Evolutionary conservation across 2,797 vertebrate genomes (phyloP), one percentile per base, ranked within the genome.

Genomic region (Coregonus suidteri): DNA sequence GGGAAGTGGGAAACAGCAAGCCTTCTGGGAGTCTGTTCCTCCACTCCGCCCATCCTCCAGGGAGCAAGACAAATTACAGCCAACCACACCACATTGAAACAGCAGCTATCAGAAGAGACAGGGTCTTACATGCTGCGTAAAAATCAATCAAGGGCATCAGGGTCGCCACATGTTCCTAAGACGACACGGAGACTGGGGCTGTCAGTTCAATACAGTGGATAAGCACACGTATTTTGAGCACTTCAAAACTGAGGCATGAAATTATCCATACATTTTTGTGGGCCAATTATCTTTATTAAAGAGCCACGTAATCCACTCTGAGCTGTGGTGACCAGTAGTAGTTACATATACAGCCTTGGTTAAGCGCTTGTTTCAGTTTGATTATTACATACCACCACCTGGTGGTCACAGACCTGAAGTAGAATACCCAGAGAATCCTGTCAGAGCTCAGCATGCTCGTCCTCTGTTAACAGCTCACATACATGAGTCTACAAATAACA

Each of bases 321-420:
- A 20, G 59, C 64, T 71, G 66, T 72, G 68, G 34, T 18, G 0
- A 77, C 30, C 47, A 72, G 2, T 25, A 20, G 4, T 20, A 64
- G 76, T 59, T 62, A 90, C 87, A 66, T 3, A 13, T 13, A 5
- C 35, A 56, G 13, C 3, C 86, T 87, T 86, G 51, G 52, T 51
- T 59, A 16, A 7, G 20, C 65, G 2, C 15, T 56, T 73, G 72
- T 35, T 51, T 76, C n/a, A 18, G 1, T 56, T 87, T 74, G 20
- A 56, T 75, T 82, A 77, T 81, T 81, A 78, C 74, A 87, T 88
- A 91, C 3, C 88, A 18, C 86, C 90, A 91, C 87, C 93, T 93
- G 84, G 86, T 92, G 94, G 85, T 14, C 71, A 74, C 51, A 37
- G 7, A 4, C 14, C 16, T 5, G 18, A 67, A 71, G 11, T 62